Evolutionary conservation across 1,140 invertebrate species (phyloP).

Genomic region (Gonatopus flavifemur): DNA sequence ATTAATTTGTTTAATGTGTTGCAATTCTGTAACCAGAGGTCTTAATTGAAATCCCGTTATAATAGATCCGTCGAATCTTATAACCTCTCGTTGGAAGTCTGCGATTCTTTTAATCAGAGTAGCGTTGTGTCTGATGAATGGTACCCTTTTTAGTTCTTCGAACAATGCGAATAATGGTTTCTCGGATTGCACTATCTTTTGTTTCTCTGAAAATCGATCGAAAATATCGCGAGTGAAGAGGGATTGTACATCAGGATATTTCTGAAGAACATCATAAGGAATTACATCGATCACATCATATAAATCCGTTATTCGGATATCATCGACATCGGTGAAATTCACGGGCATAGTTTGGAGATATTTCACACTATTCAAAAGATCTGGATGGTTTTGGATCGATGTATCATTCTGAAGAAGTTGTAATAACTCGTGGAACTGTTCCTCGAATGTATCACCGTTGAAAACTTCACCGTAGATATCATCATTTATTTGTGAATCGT

Average conservation of each 20-base stretch:
- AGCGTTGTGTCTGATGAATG: too few relatives aligned
- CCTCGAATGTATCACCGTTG: neutral
- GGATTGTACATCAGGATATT: neutral
- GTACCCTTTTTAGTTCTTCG: too few relatives aligned
- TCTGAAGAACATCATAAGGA: neutral
- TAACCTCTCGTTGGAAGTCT: too few relatives aligned
- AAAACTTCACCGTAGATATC: neutral
- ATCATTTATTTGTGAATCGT: neutral
- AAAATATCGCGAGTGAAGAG: neutral
- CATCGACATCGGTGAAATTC: neutral
- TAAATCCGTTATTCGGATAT: neutral
- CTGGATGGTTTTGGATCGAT: neutral
- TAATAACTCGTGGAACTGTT: neutral
- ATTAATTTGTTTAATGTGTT: conserved; percentile 5
- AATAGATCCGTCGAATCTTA: too few relatives aligned
- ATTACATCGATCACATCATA: conserved; percentile 1
- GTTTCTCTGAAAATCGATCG: neutral
- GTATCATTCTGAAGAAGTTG: neutral
- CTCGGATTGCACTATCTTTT: neutral
- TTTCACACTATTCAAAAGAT: neutral
- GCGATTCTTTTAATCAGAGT: too few relatives aligned
- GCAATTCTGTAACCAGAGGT: neutral
- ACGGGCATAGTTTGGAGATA: neutral
- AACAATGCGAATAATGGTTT: neutral
- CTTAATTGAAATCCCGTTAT: conserved; percentile 9